Conservation (phyloP, 2,113 vertebrate species). For the Xerus inauris region DNA sequence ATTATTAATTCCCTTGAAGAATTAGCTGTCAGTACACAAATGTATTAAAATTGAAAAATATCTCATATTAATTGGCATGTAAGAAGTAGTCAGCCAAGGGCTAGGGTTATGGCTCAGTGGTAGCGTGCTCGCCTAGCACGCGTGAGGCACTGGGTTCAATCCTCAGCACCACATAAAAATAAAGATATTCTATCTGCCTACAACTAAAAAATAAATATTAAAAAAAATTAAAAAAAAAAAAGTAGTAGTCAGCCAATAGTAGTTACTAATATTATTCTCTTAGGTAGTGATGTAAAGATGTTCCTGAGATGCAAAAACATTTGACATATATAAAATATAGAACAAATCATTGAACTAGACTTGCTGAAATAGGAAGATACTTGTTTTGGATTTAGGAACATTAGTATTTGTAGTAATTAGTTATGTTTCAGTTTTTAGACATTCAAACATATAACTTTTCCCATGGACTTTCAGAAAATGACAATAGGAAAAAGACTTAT, state of each 20-base stretch:
- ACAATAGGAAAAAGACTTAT: neutral
- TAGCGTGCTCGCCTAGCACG: too few relatives aligned
- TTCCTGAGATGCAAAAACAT: neutral
- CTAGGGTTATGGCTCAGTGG: too few relatives aligned
- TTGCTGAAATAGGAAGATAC: neutral
- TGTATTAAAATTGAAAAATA: neutral
- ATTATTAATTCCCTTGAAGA: neutral
- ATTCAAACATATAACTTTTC: neutral
- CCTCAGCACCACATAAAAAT: too few relatives aligned
- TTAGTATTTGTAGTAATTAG: slow-evolving; percentile 23
- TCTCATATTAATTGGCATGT: neutral
- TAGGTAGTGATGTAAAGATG: neutral
- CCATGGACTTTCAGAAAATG: neutral
- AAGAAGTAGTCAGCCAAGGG: neutral
- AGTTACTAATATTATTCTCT: neutral
- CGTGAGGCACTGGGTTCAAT: too few relatives aligned
- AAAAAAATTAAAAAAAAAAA: too few relatives aligned
- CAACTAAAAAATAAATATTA: too few relatives aligned
- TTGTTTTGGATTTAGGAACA: neutral
- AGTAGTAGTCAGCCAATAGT: neutral
- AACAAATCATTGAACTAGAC: neutral
- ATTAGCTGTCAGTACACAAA: neutral
- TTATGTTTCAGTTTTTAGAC: slow-evolving; percentile 21
- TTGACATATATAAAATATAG: neutral
- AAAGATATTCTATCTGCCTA: too few relatives aligned